Evolutionary conservation across 2,888 invertebrate species (phyloP).

Genomic region (Scaptomyza cyrtandrae): DNA sequence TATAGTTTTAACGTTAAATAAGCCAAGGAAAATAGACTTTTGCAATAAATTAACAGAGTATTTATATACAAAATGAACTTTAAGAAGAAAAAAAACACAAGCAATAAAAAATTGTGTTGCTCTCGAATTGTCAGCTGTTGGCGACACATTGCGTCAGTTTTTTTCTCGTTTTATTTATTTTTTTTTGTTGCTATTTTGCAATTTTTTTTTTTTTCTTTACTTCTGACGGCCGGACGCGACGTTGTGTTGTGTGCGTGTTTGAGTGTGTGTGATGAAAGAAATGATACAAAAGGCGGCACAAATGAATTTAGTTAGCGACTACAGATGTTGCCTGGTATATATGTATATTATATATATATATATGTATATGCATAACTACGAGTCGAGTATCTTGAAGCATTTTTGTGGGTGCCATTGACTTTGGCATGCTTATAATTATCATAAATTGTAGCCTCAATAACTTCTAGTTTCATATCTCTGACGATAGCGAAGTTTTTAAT

Average conservation of each 20-base stretch:
- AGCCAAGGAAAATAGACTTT: slow-evolving; percentile 13
- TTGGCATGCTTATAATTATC: slow-evolving; percentile 61
- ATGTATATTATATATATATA: slow-evolving; percentile 8
- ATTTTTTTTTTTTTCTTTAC: slow-evolving; percentile 39
- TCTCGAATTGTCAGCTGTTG: slow-evolving; percentile 72
- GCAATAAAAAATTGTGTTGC: slow-evolving; percentile 48
- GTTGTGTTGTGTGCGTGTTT: slow-evolving; percentile 22
- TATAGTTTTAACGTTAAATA: slow-evolving; percentile 19
- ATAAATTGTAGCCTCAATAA: slow-evolving; percentile 44
- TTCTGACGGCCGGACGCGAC: slow-evolving; percentile 58
- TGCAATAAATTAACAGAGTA: slow-evolving; percentile 25
- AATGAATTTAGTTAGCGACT: slow-evolving; percentile 62
- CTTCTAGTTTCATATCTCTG: slow-evolving; percentile 23
- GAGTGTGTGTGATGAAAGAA: slow-evolving; percentile 59
- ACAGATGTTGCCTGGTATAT: slow-evolving; percentile 36
- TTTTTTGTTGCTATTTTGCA: slow-evolving; percentile 40
- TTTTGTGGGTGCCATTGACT: slow-evolving; percentile 59
- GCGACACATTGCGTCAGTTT: slow-evolving; percentile 70
- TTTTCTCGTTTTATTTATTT: slow-evolving; percentile 34
- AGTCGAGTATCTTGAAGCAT: slow-evolving; percentile 14
- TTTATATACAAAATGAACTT: slow-evolving; percentile 12
- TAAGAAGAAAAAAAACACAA: slow-evolving; percentile 42
- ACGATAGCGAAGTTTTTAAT: background rate
- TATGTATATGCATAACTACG: slow-evolving; percentile 24
- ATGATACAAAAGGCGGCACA: slow-evolving; percentile 65